Evolutionary conservation across 2,888 invertebrate species (phyloP), one percentile per base, ranked within the genome.

Genomic region (Blomia tropicalis): DNA sequence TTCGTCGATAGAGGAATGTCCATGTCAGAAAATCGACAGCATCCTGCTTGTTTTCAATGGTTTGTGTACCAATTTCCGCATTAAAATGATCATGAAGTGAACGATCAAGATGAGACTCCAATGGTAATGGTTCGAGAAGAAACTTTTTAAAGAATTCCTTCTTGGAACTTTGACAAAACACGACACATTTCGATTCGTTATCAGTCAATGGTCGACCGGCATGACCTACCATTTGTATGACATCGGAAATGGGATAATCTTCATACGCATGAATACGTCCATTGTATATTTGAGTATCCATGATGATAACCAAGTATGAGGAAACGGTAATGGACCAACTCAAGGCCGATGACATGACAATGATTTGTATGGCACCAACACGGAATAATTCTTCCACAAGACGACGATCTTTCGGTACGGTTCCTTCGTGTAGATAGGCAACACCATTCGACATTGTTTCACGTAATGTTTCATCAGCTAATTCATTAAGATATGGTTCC

Each of bases 21-120:
- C 98, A 99, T 0, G 98, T 99, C 23, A 99, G 79, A 71, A 98
- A 98, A 78, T 99, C 98, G 0, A 99, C 96, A 0, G 96, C 96
- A 72, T 99, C 98, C 74, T 99, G 98, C 72, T 99, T 99, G 77
- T 98, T 98, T 77, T 98, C 98, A 69, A 99, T 92, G 0, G 96
- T 98, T 75, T 96, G 96, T 0, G 98, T 98, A 0, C 99, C 96
- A 62, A 99, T 93, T 77, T 99, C 98, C 0, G 98, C 98, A 77
- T 98, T 99, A 75, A 99, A 92, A 76, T 99, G 98, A 77, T 99
- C 98, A 75, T 98, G 96, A 2, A 99, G 80, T 66, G 91, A 82
- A 71, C 96, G 96, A 78, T 99, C 96, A 69, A 99, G 77, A 75
- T 98, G 96, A 67, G 93, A 95, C 79, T 96, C 96, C 0, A 96